phyloP scores from a whole-genome alignment of 2,113 vertebrate species.

The Pelusios castaneus region DNA sequence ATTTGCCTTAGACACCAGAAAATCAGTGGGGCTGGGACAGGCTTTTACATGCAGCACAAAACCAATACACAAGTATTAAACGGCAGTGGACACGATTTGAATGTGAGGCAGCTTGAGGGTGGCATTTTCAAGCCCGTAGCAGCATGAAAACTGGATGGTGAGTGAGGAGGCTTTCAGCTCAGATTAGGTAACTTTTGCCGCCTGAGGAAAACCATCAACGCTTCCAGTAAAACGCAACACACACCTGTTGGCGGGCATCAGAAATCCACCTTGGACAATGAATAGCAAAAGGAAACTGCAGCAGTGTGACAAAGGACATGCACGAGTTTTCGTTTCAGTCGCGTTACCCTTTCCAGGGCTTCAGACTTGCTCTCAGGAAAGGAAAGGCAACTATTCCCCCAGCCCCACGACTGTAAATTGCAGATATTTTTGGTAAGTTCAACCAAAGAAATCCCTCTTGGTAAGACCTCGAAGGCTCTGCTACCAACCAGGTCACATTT shows the following conservation, averaged over 20 bases:
- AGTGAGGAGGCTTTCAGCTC: neutral
- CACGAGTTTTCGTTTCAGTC: neutral
- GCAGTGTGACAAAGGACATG: neutral
- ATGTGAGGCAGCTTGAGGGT: neutral
- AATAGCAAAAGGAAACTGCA: neutral
- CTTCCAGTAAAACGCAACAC: neutral
- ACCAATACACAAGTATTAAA: rapidly evolving
- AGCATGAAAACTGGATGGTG: neutral
- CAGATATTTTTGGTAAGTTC: neutral
- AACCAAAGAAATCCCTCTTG: neutral
- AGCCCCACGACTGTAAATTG: neutral
- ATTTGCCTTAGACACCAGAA: constrained; percentile 56
- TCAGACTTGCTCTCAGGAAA: neutral
- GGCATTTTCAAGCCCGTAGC: neutral
- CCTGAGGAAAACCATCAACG: neutral
- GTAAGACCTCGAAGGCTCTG: neutral
- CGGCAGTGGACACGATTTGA: rapidly evolving
- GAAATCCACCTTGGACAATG: neutral
- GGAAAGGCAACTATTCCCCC: neutral
- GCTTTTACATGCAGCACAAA: neutral
- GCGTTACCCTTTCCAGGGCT: neutral
- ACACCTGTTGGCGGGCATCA: neutral
- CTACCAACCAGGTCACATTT: neutral
- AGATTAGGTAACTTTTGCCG: rapidly evolving
- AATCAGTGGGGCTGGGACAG: neutral